Evolutionary conservation across 2,888 invertebrate species (phyloP).

Genomic region (Drosophila incognita): DNA sequence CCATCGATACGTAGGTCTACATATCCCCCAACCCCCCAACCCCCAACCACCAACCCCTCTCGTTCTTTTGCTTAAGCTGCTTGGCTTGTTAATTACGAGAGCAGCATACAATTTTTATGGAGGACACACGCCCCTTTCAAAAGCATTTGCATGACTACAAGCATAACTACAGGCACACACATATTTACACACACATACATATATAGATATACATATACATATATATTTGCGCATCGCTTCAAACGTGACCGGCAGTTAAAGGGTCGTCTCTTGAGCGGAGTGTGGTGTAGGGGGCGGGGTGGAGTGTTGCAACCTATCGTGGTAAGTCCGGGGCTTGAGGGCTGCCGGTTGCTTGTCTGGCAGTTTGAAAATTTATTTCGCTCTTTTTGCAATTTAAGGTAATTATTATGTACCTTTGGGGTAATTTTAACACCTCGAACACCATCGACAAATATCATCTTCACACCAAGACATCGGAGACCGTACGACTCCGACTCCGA

Average conservation of each 20-base stretch:
- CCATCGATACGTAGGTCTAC: constrained; percentile 37
- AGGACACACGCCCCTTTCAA: constrained; percentile 75
- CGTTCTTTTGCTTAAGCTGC: background rate
- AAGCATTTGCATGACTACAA: constrained; percentile 66
- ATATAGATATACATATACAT: too few species aligned
- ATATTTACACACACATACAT: background rate
- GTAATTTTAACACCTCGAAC: constrained; percentile 85
- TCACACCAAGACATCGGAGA: constrained; percentile 28
- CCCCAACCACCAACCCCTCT: background rate
- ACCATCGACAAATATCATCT: constrained; percentile 83
- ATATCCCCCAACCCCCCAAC: too few species aligned
- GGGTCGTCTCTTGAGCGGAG: background rate
- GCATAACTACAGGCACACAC: background rate
- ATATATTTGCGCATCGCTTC: constrained; percentile 48
- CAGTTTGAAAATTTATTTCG: constrained; percentile 82
- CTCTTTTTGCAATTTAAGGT: constrained; percentile 84
- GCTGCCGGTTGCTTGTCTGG: constrained; percentile 50
- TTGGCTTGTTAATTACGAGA: constrained; percentile 64
- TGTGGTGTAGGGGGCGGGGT: background rate
- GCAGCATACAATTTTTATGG: constrained; percentile 72
- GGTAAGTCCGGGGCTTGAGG: constrained; percentile 39
- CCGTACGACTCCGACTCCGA: constrained; percentile 11
- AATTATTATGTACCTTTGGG: constrained; percentile 85
- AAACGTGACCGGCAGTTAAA: constrained; percentile 61
- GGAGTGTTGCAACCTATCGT: constrained; percentile 26